Percentiles rank a stretch among this genome's conserved stretches.
These are phyloP conservation scores for Pituophis catenifer DNA, from an alignment of 2,113 vertebrate species.

Conservation along the genomic window DNA sequence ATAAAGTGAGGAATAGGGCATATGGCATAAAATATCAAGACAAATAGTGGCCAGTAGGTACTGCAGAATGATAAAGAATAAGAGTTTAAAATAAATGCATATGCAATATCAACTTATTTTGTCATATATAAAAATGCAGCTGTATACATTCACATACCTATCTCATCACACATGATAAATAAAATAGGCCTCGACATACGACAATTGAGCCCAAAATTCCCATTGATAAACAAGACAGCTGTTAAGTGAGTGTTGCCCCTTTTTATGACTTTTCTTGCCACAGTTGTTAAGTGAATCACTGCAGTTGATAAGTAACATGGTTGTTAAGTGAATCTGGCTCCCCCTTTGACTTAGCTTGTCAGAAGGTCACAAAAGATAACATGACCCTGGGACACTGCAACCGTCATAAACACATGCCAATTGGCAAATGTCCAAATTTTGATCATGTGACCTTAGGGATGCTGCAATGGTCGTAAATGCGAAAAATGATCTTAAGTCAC, in stretches of 20 bases:
- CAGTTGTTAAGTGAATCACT: not conserved
- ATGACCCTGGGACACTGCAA: not conserved
- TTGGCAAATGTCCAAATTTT: not conserved
- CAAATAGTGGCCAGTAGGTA: slow-evolving; percentile 93
- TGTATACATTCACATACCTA: not conserved
- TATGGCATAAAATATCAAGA: slow-evolving; percentile 87
- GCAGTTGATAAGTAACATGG: not conserved
- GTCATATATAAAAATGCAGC: not conserved
- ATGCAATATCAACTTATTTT: not conserved
- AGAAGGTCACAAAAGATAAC: not conserved
- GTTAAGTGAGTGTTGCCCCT: not conserved
- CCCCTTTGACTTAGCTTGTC: not conserved
- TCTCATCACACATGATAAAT: not conserved
- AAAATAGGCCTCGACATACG: not conserved
- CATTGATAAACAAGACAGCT: not conserved
- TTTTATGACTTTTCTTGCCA: not conserved
- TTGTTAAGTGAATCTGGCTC: not conserved
- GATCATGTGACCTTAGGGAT: not conserved
- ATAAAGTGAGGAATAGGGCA: slow-evolving; percentile 92
- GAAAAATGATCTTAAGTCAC: not conserved
- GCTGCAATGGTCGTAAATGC: not conserved
- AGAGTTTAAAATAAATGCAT: not conserved
- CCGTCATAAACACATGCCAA: not conserved
- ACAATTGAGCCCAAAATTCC: not conserved
- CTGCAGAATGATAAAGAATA: slow-evolving; percentile 64